These are phyloP conservation scores for Ceratotherium simum DNA, from an alignment of 2,113 vertebrate genomes.

Conservation along the genomic window DNA sequence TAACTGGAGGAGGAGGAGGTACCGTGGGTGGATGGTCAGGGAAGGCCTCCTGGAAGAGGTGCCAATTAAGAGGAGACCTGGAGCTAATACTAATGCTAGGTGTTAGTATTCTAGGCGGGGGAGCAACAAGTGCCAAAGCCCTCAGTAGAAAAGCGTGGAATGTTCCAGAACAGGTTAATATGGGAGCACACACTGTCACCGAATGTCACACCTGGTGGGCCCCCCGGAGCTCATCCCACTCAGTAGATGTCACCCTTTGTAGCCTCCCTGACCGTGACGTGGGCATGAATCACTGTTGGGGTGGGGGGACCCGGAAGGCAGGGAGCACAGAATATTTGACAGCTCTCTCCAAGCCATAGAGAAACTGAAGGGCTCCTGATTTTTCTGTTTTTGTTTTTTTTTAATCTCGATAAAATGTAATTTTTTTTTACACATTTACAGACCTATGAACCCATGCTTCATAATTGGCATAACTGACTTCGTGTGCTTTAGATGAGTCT, in stretches of 20 bases:
- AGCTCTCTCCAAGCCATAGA: neutral
- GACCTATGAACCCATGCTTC: neutral
- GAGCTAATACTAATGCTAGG: neutral
- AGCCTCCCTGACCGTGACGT: neutral
- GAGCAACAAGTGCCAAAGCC: neutral
- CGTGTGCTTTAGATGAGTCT: neutral
- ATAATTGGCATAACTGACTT: accelerated
- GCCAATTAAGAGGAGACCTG: neutral
- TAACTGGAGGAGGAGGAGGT: neutral
- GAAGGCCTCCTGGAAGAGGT: neutral
- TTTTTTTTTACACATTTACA: neutral
- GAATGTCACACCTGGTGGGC: neutral
- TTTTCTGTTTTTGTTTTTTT: neutral
- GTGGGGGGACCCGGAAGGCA: neutral
- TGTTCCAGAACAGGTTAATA: neutral
- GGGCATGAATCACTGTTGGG: neutral
- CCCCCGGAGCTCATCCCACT: too few species aligned
- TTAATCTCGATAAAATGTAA: neutral
- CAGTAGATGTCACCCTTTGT: neutral
- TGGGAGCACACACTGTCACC: accelerated
- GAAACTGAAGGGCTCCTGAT: neutral
- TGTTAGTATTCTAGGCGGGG: neutral
- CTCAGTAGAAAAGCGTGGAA: neutral
- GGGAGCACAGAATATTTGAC: neutral
- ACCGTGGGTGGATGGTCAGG: neutral